Evolutionary conservation across 2,113 vertebrate species (phyloP).

Genomic region (Morphnarchus princeps): DNA sequence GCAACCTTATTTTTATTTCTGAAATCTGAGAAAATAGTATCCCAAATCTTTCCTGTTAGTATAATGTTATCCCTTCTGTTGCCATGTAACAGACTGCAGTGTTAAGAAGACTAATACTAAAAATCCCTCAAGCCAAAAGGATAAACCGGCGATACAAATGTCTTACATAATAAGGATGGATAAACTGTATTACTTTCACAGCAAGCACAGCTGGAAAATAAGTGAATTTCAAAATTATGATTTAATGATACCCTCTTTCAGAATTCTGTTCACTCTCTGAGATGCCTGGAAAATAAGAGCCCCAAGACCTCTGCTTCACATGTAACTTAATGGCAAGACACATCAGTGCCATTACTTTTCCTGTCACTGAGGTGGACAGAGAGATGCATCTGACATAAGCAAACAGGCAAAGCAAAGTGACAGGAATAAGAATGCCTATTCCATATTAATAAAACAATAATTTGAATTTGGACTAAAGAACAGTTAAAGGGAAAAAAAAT

Average conservation of each 20-base stretch:
- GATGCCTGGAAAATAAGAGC: slow-evolving; percentile 15
- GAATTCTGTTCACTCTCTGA: slow-evolving; percentile 7
- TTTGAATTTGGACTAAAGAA: neutral
- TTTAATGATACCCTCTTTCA: slow-evolving; percentile 28
- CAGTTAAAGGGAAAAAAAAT: neutral
- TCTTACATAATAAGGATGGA: neutral
- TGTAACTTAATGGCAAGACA: neutral
- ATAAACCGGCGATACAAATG: neutral
- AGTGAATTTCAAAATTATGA: slow-evolving; percentile 41
- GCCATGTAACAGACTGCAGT: neutral
- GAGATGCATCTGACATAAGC: neutral
- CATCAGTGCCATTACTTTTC: neutral
- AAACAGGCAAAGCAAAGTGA: neutral
- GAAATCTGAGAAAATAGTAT: neutral
- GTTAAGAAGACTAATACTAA: slow-evolving; percentile 13
- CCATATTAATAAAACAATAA: neutral
- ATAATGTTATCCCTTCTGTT: neutral
- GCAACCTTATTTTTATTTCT: neutral
- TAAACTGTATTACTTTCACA: slow-evolving; percentile 31
- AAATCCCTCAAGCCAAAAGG: slow-evolving; percentile 34
- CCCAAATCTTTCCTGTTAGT: neutral
- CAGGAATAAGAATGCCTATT: neutral
- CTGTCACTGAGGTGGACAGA: neutral
- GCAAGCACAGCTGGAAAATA: slow-evolving; percentile 28
- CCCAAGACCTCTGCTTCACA: neutral